Conservation (phyloP, 2,888 invertebrate species). For the Phymatocera aterrima region DNA sequence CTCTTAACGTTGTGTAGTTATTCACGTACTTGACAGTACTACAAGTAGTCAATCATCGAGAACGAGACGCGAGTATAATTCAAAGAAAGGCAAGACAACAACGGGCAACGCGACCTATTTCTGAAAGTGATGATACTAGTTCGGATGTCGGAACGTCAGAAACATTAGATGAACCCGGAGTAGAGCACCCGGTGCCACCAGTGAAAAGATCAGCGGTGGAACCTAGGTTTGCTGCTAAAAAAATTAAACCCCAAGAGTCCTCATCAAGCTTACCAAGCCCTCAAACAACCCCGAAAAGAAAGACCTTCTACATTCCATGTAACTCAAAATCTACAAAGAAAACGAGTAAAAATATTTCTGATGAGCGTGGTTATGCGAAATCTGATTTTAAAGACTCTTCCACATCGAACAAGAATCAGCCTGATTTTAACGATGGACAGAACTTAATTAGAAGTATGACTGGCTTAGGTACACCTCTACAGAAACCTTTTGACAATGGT, state of each 20-base stretch:
- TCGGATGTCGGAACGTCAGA: background rate
- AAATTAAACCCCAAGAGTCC: background rate
- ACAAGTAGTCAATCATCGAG: too few species aligned
- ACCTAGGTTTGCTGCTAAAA: background rate
- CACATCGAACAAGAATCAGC: background rate
- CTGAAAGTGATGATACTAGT: background rate
- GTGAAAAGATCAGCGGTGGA: background rate
- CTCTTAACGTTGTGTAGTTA: too few species aligned
- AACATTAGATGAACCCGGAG: background rate
- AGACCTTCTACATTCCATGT: background rate
- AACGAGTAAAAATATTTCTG: background rate
- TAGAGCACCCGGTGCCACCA: background rate
- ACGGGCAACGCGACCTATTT: background rate
- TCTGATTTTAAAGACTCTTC: background rate
- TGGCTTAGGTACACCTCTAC: background rate
- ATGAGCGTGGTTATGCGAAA: background rate
- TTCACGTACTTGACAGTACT: too few species aligned
- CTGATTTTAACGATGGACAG: background rate
- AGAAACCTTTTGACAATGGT: background rate
- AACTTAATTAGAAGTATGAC: background rate
- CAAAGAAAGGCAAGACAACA: background rate
- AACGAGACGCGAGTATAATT: too few species aligned
- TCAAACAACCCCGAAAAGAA: background rate
- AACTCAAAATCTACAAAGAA: background rate
- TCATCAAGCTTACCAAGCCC: background rate